These are phyloP conservation scores for Eleutherodactylus coqui DNA, from an alignment of 2,797 vertebrate species.

Conservation along the genomic window DNA sequence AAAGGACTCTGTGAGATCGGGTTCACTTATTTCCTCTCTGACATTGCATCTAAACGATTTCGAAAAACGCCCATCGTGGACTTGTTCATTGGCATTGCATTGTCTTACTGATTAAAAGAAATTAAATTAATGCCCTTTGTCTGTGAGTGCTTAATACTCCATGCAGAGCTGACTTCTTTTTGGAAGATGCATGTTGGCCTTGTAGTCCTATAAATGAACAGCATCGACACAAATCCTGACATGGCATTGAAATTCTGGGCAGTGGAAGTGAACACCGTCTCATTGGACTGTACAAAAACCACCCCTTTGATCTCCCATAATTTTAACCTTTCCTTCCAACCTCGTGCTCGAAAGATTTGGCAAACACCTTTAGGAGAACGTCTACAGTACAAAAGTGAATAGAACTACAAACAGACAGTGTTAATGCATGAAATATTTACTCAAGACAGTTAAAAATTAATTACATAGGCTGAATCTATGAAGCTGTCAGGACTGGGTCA, in stretches of 20 bases:
- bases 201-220: constrained; percentile 79
- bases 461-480: constrained; percentile 43
- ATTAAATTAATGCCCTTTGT: constrained; percentile 26
- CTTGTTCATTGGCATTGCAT: neutral
- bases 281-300: constrained; percentile 82
- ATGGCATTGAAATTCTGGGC: constrained; percentile 87
- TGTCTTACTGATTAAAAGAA: neutral
- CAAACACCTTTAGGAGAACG: constrained; percentile 76
- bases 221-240: constrained; percentile 84
- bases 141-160: constrained; percentile 64
- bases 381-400: constrained; percentile 64
- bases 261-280: constrained; percentile 84
- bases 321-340: constrained; percentile 82
- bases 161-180: constrained; percentile 67
- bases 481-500: constrained; percentile 53
- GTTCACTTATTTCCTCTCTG: neutral
- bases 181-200: constrained; percentile 72
- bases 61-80: neutral
- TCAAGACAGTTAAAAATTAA: constrained; percentile 51
- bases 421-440: constrained; percentile 36
- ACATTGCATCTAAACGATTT: neutral
- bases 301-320: constrained; percentile 87
- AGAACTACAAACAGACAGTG: constrained; percentile 64
- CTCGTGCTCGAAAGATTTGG: constrained; percentile 73
- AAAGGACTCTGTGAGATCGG: neutral